Evolutionary conservation across 2,888 invertebrate genomes (phyloP).

Genomic region (Empis livida): DNA sequence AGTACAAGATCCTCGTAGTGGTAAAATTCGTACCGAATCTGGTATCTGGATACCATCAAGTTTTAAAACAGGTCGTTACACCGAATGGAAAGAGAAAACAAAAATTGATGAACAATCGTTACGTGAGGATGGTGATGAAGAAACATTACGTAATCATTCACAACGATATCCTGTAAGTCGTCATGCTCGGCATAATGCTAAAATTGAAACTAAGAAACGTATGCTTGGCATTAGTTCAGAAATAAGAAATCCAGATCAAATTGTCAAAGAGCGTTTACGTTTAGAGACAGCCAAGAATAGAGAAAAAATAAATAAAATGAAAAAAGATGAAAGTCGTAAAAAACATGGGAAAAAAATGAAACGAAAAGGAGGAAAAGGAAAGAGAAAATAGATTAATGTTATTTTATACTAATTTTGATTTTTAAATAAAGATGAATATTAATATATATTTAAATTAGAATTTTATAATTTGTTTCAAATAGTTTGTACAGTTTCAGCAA

Average conservation of each 20-base stretch:
- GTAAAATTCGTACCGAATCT: constrained; percentile 89
- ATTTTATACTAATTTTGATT: too few species aligned
- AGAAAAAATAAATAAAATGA: constrained; percentile 37
- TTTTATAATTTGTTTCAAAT: too few species aligned
- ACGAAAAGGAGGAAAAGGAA: not conserved
- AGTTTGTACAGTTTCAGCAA: too few species aligned
- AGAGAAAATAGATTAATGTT: too few species aligned
- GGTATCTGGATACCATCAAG: constrained; percentile 89
- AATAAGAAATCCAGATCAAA: constrained; percentile 60
- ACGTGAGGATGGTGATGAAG: constrained; percentile 26
- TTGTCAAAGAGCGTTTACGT: constrained; percentile 55
- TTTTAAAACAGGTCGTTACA: constrained; percentile 83
- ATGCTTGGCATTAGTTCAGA: constrained; percentile 41
- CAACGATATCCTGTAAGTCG: constrained; percentile 44
- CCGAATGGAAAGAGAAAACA: constrained; percentile 70
- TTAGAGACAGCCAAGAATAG: constrained; percentile 47
- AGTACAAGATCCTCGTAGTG: constrained; percentile 40
- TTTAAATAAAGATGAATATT: too few species aligned
- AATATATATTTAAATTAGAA: too few species aligned
- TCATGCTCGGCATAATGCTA: constrained; percentile 69
- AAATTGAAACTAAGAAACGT: constrained; percentile 46
- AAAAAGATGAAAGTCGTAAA: constrained; percentile 35
- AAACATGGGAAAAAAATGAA: constrained; percentile 26
- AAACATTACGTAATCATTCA: constrained; percentile 21
- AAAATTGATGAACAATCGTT: constrained; percentile 34